phyloP scores from a whole-genome alignment of 2,888 invertebrate species.

The Phaedon cochleariae region DNA sequence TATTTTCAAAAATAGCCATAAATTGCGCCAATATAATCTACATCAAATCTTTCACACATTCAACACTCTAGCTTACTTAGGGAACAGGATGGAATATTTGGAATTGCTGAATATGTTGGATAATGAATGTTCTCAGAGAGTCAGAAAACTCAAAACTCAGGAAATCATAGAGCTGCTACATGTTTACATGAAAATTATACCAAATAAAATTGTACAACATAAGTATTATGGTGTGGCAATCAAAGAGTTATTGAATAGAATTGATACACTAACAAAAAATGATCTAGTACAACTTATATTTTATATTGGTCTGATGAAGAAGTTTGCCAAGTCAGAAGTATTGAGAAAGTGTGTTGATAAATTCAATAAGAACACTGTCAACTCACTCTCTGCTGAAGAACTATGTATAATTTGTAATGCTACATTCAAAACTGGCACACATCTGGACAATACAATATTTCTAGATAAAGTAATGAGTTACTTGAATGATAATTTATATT shows the following conservation, averaged over 20 bases:
- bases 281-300: conserved; percentile 58
- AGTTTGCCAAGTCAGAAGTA: conserved; percentile 46
- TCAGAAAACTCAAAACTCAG: conserved; percentile 43
- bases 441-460: conserved; percentile 52
- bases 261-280: conserved; percentile 47
- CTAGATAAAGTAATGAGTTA: conserved; percentile 52
- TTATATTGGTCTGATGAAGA: conserved; percentile 58
- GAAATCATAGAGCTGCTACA: conserved; percentile 52
- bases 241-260: conserved; percentile 44
- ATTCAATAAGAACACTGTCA: conserved; percentile 43
- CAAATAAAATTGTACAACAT: conserved; percentile 52
- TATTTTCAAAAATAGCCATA: background rate
- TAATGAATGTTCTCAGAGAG: conserved; percentile 51
- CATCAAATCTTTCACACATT: background rate
- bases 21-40: background rate
- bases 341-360: conserved; percentile 51
- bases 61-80: background rate
- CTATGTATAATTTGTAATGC: conserved; percentile 59
- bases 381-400: conserved; percentile 55
- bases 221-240: conserved; percentile 54
- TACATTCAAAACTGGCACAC: conserved; percentile 59
- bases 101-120: conserved; percentile 51
- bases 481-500: conserved; percentile 55
- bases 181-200: conserved; percentile 51
- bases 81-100: conserved; percentile 33